Evolutionary conservation across 2,113 vertebrate species (phyloP), one percentile per base, ranked within the genome.

Genomic region (Balaeniceps rex): DNA sequence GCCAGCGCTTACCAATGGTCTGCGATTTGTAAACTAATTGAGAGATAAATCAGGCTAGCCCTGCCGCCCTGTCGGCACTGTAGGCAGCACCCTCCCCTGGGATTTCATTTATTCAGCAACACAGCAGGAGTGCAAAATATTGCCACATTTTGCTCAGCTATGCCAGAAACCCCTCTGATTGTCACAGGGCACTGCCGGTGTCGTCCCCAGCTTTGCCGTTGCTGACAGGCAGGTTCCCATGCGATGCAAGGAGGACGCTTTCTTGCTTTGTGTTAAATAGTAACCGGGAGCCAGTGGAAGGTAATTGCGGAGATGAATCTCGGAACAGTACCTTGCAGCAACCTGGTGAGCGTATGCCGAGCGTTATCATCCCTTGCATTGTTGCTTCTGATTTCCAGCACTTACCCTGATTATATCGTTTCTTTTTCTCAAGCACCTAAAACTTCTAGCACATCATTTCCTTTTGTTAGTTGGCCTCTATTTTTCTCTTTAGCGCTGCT

Each of bases 21-120:
- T 87, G 74, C 94, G 94, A 80, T 97, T 96, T 97, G 91, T 96
- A 93, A 97, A 92, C 92, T 97, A 97, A 95, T 87, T 90, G 94
- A 94, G 96, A 96, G 94, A 97, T 96, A 95, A 97, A 96, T 97
- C 88, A 80, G 82, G 74, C 76, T 38, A 52, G 34, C 65, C 77
- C 77, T 88, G 87, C 93, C 89, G 88, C 83, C 79, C 94, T 15
- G 7, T 70, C 34, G 28, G 31, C 21, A 19, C 29, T 91, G 78
- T 25, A 44, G 78, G 75, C n/a, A 6, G 31, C 44, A 49, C 60
- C 42, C 33, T 92, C 69, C 80, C 83, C 34, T 19, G 74, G 90
- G 93, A 69, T 77, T 90, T 69, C 57, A 61, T 94, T 92, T 93
- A 88, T 85, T 83, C 83, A 61, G 3, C 19, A 18, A 5, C 9